Conservation (phyloP, 2,797 vertebrate species). For the Champsocephalus gunnari region DNA sequence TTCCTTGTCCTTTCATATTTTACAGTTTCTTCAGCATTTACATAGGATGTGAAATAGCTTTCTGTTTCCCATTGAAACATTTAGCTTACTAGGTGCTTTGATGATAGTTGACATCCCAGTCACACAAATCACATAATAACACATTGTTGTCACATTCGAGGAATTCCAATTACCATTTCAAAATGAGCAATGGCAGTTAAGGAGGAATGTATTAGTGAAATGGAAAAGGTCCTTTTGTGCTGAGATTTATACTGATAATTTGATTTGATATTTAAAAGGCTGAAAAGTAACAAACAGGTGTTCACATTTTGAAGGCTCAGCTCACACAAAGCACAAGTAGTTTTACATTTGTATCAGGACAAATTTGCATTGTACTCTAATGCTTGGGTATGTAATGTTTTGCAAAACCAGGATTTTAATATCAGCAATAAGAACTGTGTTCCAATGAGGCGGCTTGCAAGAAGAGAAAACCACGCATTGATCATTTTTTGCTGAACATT, state of each 20-base stretch:
- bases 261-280: constrained; percentile 4
- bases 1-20: no score
- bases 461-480: background rate
- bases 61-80: background rate
- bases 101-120: background rate
- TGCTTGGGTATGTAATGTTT: constrained; percentile 11
- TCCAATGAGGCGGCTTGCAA: constrained; percentile 1
- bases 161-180: constrained; percentile 5
- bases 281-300: constrained; percentile 3
- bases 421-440: background rate
- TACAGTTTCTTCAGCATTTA: background rate
- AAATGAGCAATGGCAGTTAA: background rate
- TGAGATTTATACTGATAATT: background rate
- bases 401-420: constrained; percentile 6
- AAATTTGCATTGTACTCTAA: background rate
- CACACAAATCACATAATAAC: background rate
- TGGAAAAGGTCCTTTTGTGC: background rate
- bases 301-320: background rate
- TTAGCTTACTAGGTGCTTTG: background rate
- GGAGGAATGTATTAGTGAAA: background rate
- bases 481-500: constrained; percentile 6
- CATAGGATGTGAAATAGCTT: background rate
- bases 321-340: background rate
- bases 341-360: background rate
- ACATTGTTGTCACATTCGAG: constrained; percentile 10